A percentile compares a stretch with the other conserved stretches of the same genome.
phyloP scores from a whole-genome alignment of 2,797 vertebrate species.

The Schizothorax lantsangensis region DNA sequence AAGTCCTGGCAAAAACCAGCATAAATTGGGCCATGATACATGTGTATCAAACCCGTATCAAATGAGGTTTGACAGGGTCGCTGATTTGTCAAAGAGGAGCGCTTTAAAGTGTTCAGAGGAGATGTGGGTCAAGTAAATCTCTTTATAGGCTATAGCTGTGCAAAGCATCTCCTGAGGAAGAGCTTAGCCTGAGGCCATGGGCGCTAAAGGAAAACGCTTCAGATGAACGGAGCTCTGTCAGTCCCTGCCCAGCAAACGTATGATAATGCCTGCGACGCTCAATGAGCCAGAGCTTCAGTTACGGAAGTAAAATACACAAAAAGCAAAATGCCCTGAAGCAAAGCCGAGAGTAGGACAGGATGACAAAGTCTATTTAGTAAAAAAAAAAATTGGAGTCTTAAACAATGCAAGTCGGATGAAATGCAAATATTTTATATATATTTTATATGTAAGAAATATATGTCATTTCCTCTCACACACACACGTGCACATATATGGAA shows the following conservation, averaged over 20 bases:
- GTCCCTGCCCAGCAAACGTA: constrained; percentile 33
- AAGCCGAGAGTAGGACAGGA: not conserved
- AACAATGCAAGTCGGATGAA: not conserved
- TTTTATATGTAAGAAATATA: not conserved
- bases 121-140: constrained; percentile 48
- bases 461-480: not conserved
- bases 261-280: constrained; percentile 41
- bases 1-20: not conserved
- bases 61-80: constrained; percentile 40
- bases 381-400: too few species aligned
- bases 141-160: constrained; percentile 38
- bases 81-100: constrained; percentile 47
- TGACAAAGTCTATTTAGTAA: constrained; percentile 11
- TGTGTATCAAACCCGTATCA: constrained; percentile 41
- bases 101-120: constrained; percentile 45
- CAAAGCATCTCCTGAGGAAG: constrained; percentile 34
- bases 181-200: constrained; percentile 31
- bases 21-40: constrained; percentile 9
- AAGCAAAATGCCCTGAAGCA: constrained; percentile 34
- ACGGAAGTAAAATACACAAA: constrained; percentile 34
- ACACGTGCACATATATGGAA: too few species aligned
- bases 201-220: constrained; percentile 33
- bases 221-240: constrained; percentile 37
- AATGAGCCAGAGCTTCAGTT: constrained; percentile 38
- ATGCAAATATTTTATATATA: not conserved